Percentiles rank a stretch among this genome's conserved stretches.
These are phyloP conservation scores for Drosophila incognita DNA, from an alignment of 2,888 invertebrate genomes.

Conservation along the genomic window DNA sequence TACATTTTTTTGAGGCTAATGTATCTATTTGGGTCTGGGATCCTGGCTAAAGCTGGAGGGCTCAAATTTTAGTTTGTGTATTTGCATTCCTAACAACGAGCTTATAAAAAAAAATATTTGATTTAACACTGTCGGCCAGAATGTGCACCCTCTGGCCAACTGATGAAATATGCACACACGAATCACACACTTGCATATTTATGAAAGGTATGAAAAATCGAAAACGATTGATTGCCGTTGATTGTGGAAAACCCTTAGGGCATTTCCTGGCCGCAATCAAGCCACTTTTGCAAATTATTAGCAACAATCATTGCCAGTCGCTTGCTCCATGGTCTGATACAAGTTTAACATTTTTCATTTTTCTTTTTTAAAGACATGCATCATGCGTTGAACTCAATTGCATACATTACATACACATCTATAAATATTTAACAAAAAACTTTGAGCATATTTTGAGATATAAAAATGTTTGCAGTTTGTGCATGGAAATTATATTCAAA, in stretches of 20 bases:
- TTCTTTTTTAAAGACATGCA: background rate
- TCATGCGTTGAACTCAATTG: background rate
- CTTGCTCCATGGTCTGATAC: background rate
- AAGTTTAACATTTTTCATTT: background rate
- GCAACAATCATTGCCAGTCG: conserved; percentile 47
- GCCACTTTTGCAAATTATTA: conserved; percentile 54
- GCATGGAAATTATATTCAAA: background rate
- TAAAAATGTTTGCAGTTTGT: background rate
- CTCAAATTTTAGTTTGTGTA: conserved; percentile 1
- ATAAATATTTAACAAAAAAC: conserved; percentile 3
- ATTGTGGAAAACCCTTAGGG: conserved; percentile 58
- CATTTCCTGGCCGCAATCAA: conserved; percentile 70
- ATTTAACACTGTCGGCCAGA: conserved; percentile 37
- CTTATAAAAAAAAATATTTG: conserved; percentile 38
- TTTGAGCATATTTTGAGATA: conserved; percentile 8
- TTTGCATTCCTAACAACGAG: conserved; percentile 23
- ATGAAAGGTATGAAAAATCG: conserved; percentile 48
- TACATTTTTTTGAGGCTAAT: background rate
- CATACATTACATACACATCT: background rate
- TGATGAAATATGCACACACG: conserved; percentile 29
- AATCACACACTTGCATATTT: conserved; percentile 11
- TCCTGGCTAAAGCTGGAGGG: background rate
- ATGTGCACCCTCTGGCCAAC: conserved; percentile 35
- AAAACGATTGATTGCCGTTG: conserved; percentile 64
- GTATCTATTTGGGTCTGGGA: background rate